Percentiles rank a stretch among this genome's conserved stretches.
Conservation (phyloP, 2,888 invertebrate genomes). For the Palloptera scutellata region DNA sequence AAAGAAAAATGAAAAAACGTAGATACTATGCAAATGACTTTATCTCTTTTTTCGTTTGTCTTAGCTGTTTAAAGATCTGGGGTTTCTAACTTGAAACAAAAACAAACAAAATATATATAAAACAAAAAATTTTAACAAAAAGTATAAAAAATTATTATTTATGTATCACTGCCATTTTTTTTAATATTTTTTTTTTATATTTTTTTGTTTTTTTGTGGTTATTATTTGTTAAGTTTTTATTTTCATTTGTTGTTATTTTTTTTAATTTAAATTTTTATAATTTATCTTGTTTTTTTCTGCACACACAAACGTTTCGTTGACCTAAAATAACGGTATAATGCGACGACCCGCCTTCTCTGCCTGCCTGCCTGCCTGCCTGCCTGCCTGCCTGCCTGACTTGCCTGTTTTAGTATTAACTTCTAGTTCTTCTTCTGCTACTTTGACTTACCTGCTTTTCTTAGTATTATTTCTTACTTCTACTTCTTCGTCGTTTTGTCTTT, state of each 20-base stretch:
- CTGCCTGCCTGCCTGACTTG: too few species aligned
- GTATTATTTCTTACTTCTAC: too few species aligned
- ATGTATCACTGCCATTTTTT: too few species aligned
- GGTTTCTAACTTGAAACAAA: slow-evolving; percentile 9
- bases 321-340: slow-evolving; percentile 27
- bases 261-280: slow-evolving; percentile 4
- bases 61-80: background rate
- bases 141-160: background rate
- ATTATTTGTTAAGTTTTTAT: slow-evolving; percentile 2
- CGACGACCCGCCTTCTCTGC: too few species aligned
- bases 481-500: too few species aligned
- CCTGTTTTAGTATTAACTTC: too few species aligned
- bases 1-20: slow-evolving; percentile 5
- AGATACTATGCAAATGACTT: slow-evolving; percentile 24
- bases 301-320: slow-evolving; percentile 30
- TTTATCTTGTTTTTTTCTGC: slow-evolving; percentile 16
- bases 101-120: background rate
- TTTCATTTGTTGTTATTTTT: slow-evolving; percentile 4
- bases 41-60: slow-evolving; percentile 4
- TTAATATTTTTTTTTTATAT: background rate
- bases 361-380: too few species aligned
- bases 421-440: too few species aligned
- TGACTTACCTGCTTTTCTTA: too few species aligned
- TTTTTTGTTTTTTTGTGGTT: background rate
- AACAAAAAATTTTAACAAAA: slow-evolving; percentile 2